phyloP scores from a whole-genome alignment of 2,888 invertebrate species.

The Athrips mouffetella region DNA sequence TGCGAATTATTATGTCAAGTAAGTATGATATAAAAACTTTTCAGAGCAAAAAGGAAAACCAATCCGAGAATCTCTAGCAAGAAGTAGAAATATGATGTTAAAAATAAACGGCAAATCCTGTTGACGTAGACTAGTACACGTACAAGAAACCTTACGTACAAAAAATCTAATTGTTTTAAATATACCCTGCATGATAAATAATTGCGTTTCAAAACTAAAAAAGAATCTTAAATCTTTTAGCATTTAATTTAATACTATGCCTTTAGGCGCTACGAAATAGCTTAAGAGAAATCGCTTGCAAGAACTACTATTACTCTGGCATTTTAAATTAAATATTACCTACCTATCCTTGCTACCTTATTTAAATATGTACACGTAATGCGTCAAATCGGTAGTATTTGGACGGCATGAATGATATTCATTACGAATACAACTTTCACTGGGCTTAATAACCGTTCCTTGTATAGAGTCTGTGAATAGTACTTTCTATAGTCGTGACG shows the following conservation, averaged over 20 bases:
- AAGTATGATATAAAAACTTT: too few species aligned
- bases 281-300: not conserved
- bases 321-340: constrained; percentile 2
- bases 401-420: constrained; percentile 13
- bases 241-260: not conserved
- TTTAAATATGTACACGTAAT: not conserved
- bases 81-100: too few species aligned
- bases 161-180: not conserved
- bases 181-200: not conserved
- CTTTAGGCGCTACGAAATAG: not conserved
- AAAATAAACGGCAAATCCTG: too few species aligned
- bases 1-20: too few species aligned
- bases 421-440: constrained; percentile 16
- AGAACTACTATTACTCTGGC: constrained; percentile 2
- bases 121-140: too few species aligned
- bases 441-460: constrained; percentile 11
- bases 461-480: not conserved
- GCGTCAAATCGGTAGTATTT: constrained; percentile 1
- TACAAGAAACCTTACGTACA: not conserved
- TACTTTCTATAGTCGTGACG: constrained; percentile 14
- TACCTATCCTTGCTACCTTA: not conserved
- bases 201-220: not conserved
- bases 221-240: not conserved
- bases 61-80: too few species aligned
- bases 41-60: too few species aligned